phyloP scores from a whole-genome alignment of 2,888 invertebrate genomes.

The Morpho deidamia region DNA sequence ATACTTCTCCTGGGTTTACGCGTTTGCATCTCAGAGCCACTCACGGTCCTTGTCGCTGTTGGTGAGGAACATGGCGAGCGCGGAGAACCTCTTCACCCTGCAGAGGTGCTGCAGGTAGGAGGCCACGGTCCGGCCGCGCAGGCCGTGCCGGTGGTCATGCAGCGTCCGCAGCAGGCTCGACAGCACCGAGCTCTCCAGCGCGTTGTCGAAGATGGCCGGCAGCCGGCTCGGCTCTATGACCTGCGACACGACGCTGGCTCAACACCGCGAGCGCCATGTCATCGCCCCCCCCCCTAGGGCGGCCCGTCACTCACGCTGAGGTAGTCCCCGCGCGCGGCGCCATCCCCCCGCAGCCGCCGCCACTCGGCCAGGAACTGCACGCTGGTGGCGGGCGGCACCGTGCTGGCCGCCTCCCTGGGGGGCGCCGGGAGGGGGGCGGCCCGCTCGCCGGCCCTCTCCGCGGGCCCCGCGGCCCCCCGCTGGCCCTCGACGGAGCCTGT shows the following conservation, averaged over 20 bases:
- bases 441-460: background rate
- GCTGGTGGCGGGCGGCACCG: slow-evolving; percentile 76
- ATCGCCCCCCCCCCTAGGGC: background rate
- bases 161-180: slow-evolving; percentile 76
- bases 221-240: slow-evolving; percentile 78
- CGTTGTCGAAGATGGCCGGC: slow-evolving; percentile 81
- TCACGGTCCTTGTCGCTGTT: slow-evolving; percentile 78
- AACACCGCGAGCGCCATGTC: background rate
- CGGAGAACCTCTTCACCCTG: slow-evolving; percentile 80
- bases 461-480: slow-evolving; percentile 36
- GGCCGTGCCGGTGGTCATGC: slow-evolving; percentile 55
- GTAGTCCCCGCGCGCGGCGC: slow-evolving; percentile 76
- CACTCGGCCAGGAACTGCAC: slow-evolving; percentile 82
- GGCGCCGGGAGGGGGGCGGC: background rate
- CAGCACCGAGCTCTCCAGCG: slow-evolving; percentile 81
- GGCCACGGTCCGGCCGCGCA: slow-evolving; percentile 53
- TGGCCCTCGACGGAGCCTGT: too few species aligned
- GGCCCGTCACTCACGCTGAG: slow-evolving; percentile 69
- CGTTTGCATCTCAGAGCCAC: too few species aligned
- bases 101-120: slow-evolving; percentile 74
- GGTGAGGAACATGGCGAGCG: slow-evolving; percentile 81
- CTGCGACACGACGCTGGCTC: slow-evolving; percentile 39
- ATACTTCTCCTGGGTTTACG: too few species aligned
- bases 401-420: slow-evolving; percentile 33
- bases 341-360: slow-evolving; percentile 73